These are phyloP conservation scores for Fragum fragum DNA, from an alignment of 2,888 invertebrate species.

Conservation along the genomic window DNA sequence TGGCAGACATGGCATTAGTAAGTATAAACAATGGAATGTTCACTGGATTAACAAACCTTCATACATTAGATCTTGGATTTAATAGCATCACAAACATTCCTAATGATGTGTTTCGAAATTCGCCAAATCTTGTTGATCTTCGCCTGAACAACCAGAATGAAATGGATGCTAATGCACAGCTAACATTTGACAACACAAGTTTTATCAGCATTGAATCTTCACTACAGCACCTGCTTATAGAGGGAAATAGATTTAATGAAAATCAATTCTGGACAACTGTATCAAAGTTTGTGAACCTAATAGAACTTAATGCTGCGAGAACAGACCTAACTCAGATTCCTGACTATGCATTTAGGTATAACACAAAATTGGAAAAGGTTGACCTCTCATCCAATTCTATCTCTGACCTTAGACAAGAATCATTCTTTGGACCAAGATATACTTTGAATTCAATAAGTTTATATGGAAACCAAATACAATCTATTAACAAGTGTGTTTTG, in stretches of 20 bases:
- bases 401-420: slow-evolving; percentile 68
- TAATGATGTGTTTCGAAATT: slow-evolving; percentile 55
- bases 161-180: slow-evolving; percentile 8
- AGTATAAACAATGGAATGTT: slow-evolving; percentile 70
- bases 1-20: slow-evolving; percentile 70
- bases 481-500: slow-evolving; percentile 76
- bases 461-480: slow-evolving; percentile 68
- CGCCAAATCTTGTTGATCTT: slow-evolving; percentile 78
- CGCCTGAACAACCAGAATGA: slow-evolving; percentile 64
- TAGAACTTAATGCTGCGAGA: slow-evolving; percentile 55
- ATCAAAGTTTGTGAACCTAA: slow-evolving; percentile 51
- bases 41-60: slow-evolving; percentile 70
- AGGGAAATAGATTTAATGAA: slow-evolving; percentile 61
- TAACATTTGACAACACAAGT: slow-evolving; percentile 37
- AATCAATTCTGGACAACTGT: slow-evolving; percentile 58
- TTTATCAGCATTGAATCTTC: slow-evolving; percentile 82
- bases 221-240: slow-evolving; percentile 85
- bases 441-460: slow-evolving; percentile 70
- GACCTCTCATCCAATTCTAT: slow-evolving; percentile 73
- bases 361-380: slow-evolving; percentile 67
- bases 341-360: slow-evolving; percentile 73
- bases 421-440: slow-evolving; percentile 75
- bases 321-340: slow-evolving; percentile 70
- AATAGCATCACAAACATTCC: slow-evolving; percentile 60
- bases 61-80: slow-evolving; percentile 65